Conservation (phyloP, 1,140 invertebrate genomes). For the Odontomachus brunneus region DNA sequence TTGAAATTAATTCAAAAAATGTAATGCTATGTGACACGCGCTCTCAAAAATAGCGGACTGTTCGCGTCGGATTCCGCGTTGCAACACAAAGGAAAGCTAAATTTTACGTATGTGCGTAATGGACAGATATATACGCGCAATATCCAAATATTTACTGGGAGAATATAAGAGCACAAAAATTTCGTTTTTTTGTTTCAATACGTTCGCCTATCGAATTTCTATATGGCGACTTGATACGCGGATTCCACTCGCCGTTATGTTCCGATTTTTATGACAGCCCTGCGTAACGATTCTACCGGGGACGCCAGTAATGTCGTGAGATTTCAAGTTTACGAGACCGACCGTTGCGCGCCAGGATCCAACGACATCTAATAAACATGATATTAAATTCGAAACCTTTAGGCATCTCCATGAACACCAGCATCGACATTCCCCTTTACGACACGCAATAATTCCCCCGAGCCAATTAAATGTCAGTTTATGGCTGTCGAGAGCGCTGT, state of each 20-base stretch:
- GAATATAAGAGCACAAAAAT: not conserved
- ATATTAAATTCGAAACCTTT: conserved; percentile 29
- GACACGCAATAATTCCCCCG: not conserved
- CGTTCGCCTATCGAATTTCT: not conserved
- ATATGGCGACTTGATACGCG: conserved; percentile 7
- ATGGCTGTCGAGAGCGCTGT: not conserved
- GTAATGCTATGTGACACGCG: not conserved
- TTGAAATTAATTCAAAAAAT: not conserved
- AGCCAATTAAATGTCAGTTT: conserved; percentile 36
- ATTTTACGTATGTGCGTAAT: not conserved
- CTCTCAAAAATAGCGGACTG: not conserved
- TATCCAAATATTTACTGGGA: not conserved
- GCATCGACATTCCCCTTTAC: not conserved
- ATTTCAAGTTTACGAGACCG: conserved; percentile 39
- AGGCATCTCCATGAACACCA: not conserved
- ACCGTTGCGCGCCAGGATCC: not conserved
- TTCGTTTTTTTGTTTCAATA: conserved; percentile 27
- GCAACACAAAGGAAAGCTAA: not conserved
- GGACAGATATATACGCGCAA: not conserved
- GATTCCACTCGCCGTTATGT: conserved; percentile 26
- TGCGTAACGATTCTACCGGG: conserved; percentile 29
- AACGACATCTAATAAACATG: conserved; percentile 38
- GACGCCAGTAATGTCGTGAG: conserved; percentile 19
- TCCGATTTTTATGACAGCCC: conserved; percentile 33
- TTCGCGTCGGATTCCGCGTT: too few relatives aligned